Base-by-base conservation (phyloP, 2,113 vertebrate genomes). In the Pollimyrus isidori region DNA sequence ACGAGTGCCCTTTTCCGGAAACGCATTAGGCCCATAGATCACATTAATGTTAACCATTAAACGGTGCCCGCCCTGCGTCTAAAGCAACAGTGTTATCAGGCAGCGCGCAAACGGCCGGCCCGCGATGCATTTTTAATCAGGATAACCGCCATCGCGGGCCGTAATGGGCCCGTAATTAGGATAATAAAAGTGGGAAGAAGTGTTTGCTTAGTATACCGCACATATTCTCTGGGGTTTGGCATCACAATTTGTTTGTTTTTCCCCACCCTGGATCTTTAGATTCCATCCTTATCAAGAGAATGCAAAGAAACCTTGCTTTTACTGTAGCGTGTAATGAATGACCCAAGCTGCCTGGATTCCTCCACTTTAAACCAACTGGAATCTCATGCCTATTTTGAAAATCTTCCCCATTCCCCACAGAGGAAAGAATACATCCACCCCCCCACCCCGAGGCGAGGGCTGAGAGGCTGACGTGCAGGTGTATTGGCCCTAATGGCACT, bases 81-180 rank as follows among this genome's bases (percentile, higher is more conserved):
- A 89, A 90, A 92, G 91, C 90, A 91, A 90, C 83, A 91, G 89
- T 92, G 91, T 89, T 76, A 85, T 92, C 88, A 90, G 91, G 88
- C 91, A 65, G 88, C 17, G 91, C 89, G 88, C 90, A 91, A 89
- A 91, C 92, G 90, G 91, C 90, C 76, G 7, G 58, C 85, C 6
- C 90, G 11, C 48, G 92, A 94, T 94, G 90, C 92, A 94, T 93
- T 93, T 94, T 94, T 94, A 93, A 94, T 93, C 90, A 85, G 85
- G 93, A 93, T 90, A 90, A 80, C 91, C 87, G 90, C 65, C 26
- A 88, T 92, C 90, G 62, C 89, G 1, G 89, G 86, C 92, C 88
- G 91, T 94, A 92, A 93, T 89, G 86, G 62, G 73, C 19, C 83
- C 88, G 89, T 92, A 93, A 94, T 95, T 93, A 94, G 91, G 91